Conservation (phyloP, 2,113 vertebrate genomes). For the Triplophysa tibetana region DNA sequence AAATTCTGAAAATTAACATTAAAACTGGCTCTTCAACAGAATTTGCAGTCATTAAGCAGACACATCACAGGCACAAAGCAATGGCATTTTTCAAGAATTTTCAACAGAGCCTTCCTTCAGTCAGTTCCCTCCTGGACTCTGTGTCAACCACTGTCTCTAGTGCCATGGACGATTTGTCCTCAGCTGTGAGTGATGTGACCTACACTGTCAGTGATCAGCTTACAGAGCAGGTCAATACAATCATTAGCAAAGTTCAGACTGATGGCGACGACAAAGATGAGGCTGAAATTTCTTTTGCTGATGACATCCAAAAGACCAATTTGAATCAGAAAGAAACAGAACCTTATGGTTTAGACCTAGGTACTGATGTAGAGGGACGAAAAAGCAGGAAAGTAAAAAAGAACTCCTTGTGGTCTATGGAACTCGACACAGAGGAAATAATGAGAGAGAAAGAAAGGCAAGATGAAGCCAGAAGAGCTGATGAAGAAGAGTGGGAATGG, state of each 20-base stretch:
- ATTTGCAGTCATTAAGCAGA: slow-evolving; percentile 24
- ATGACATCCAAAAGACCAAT: slow-evolving; percentile 4
- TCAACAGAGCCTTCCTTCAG: slow-evolving; percentile 85
- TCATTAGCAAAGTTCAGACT: slow-evolving; percentile 79
- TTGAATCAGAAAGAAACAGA: slow-evolving; percentile 28
- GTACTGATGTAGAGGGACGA: slow-evolving; percentile 9
- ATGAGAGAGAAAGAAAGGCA: slow-evolving; percentile 59
- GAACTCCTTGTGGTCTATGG: slow-evolving; percentile 33
- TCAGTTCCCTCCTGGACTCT: slow-evolving; percentile 86
- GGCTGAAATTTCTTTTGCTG: slow-evolving; percentile 16
- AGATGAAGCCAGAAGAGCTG: slow-evolving; percentile 46
- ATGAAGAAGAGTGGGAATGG: slow-evolving; percentile 51
- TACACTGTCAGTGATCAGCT: slow-evolving; percentile 86
- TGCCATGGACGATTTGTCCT: slow-evolving; percentile 85
- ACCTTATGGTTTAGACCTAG: not conserved
- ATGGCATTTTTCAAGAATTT: slow-evolving; percentile 96
- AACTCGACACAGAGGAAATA: slow-evolving; percentile 51
- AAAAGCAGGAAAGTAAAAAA: slow-evolving; percentile 20
- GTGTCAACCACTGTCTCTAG: slow-evolving; percentile 86
- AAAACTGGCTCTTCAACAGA: slow-evolving; percentile 32
- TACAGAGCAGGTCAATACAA: slow-evolving; percentile 85
- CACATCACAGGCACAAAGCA: slow-evolving; percentile 21
- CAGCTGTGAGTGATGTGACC: slow-evolving; percentile 82
- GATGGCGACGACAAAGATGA: slow-evolving; percentile 72
- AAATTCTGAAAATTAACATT: not conserved